Evolutionary conservation across 2,113 vertebrate genomes (phyloP), one percentile per base, ranked within the genome.

Genomic region (Tetrao urogallus): DNA sequence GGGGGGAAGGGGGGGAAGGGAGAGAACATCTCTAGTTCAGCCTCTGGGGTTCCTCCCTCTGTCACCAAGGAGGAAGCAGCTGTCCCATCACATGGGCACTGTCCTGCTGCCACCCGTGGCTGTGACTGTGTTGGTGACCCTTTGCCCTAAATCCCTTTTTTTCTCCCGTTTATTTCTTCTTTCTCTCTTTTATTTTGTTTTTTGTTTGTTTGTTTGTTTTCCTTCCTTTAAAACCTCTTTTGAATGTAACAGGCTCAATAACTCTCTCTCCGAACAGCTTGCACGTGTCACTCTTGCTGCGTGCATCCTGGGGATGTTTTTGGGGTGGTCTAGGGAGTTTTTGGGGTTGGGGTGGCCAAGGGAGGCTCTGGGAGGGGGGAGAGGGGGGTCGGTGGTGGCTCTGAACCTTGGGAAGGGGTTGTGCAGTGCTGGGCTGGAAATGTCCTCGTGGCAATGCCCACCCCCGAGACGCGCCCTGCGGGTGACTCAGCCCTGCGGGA

Each of bases 41-140:
- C 24, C 22, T 5, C 0, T 0, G 25, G 24, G 11, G 1, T 60
- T 48, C n/a, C 56, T 70, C 54, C 73, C 40, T 60, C n/a, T 27
- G 12, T 0, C 1, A 0, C 25, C 4, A 0, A 4, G 0, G 34
- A 24, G 5, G 12, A 34, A 10, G 48, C 60, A 38, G 36, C 14
- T 27, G 36, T 15, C 24, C 60, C 24, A 7, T 38, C 60, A 27
- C 15, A 7, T 17, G 60, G 15, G 60, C 36, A 38, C 36, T 16
- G 16, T 63, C 60, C 60, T 16, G 6, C 36, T 36, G 22, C 22
- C 58, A 15, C 58, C 34, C 58, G 36, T 36, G 22, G 15, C 24
- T 18, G 32, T 38, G 60, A 27, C 60, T 6, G 3, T 27, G 34
- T 9, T 36, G 60, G 9, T 63, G 36, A 40, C 38, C 27, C 56